phyloP scores from a whole-genome alignment of 2,888 invertebrate genomes.

The Trisateles emortualis region DNA sequence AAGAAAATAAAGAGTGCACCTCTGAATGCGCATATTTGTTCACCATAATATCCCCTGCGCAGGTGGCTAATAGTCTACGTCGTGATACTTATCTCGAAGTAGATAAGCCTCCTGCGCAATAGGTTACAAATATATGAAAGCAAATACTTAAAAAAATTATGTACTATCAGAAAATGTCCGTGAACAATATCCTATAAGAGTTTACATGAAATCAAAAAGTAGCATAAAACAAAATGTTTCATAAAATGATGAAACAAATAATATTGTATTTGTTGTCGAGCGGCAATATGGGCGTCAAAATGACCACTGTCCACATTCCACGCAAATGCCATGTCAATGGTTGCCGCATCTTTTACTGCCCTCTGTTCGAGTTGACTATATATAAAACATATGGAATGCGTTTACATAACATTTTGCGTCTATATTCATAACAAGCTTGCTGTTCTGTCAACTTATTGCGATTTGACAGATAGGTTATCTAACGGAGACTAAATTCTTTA shows the following conservation, averaged over 20 bases:
- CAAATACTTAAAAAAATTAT: no score
- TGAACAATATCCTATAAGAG: neutral
- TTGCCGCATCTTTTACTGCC: conserved; percentile 59
- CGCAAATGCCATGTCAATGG: conserved; percentile 59
- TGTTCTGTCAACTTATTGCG: no score
- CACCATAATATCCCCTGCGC: no score
- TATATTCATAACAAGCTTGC: conserved; percentile 2
- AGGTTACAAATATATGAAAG: no score
- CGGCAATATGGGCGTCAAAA: conserved; percentile 44
- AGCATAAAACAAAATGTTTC: conserved; percentile 27
- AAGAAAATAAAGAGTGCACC: no score
- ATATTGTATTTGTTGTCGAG: conserved; percentile 33
- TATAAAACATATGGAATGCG: conserved; percentile 41
- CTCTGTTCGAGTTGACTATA: conserved; percentile 48
- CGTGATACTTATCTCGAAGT: no score
- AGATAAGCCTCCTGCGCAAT: no score
- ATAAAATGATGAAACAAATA: conserved; percentile 28
- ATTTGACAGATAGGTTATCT: no score
- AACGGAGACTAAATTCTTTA: no score
- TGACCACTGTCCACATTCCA: conserved; percentile 53
- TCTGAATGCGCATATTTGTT: no score
- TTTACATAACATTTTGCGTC: conserved; percentile 29
- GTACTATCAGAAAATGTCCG: no score
- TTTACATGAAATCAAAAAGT: neutral
- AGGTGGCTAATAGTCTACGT: no score